Evolutionary conservation across 2,888 invertebrate species (phyloP).

Genomic region (Tetropium fuscum): DNA sequence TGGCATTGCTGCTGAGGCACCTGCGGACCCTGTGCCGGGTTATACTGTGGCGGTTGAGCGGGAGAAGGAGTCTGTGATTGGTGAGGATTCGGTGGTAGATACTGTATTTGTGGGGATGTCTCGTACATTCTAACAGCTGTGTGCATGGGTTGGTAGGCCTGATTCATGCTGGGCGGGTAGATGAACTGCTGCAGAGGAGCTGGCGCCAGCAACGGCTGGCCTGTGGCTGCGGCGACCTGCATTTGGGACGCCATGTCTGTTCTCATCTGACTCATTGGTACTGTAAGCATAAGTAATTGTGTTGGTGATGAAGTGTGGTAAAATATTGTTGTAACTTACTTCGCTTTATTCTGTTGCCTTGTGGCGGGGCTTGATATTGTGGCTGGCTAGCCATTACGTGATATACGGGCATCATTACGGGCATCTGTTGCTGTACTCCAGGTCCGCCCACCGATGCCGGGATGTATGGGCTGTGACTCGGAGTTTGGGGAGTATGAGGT

Average conservation of each 20-base stretch:
- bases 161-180: slow-evolving; percentile 60
- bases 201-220: slow-evolving; percentile 86
- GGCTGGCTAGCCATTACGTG: slow-evolving; percentile 68
- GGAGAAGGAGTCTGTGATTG: slow-evolving; percentile 68
- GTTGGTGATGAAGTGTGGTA: slow-evolving; percentile 1
- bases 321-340: slow-evolving; percentile 48
- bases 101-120: slow-evolving; percentile 65
- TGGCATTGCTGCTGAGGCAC: slow-evolving; percentile 64
- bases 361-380: slow-evolving; percentile 64
- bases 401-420: slow-evolving; percentile 65
- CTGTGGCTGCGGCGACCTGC: slow-evolving; percentile 85
- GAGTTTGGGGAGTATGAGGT: slow-evolving; percentile 90
- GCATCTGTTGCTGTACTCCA: slow-evolving; percentile 62
- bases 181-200: slow-evolving; percentile 77
- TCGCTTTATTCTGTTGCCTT: slow-evolving; percentile 61
- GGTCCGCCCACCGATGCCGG: slow-evolving; percentile 68
- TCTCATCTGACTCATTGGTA: slow-evolving; percentile 65
- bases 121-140: slow-evolving; percentile 74
- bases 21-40: slow-evolving; percentile 57
- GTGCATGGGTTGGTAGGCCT: slow-evolving; percentile 65
- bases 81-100: slow-evolving; percentile 63
- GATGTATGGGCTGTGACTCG: slow-evolving; percentile 66
- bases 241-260: slow-evolving; percentile 78
- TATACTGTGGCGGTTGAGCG: slow-evolving; percentile 61
- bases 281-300: slow-evolving; percentile 59